phyloP scores from a whole-genome alignment of 2,888 invertebrate species.

The Acrobeloides nanus region DNA sequence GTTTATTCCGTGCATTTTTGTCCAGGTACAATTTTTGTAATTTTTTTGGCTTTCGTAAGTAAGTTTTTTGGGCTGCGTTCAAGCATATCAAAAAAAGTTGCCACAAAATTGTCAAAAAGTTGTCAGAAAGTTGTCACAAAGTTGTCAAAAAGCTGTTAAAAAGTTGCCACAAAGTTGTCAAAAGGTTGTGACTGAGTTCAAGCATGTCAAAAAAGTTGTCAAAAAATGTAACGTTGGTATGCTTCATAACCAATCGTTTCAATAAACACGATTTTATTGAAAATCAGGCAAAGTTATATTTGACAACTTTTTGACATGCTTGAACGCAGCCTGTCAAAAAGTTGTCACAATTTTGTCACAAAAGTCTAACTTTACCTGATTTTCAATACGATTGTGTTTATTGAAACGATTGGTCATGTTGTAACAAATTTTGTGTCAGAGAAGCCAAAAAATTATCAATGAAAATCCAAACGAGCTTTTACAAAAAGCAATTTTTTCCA shows the following conservation, averaged over 20 bases:
- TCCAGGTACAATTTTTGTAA: slow-evolving; percentile 12
- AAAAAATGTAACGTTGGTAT: background rate
- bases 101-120: background rate
- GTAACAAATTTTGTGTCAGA: no score
- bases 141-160: background rate
- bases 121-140: background rate
- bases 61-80: no score
- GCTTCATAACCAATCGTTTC: no score
- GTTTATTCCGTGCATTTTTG: slow-evolving; percentile 32
- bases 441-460: background rate
- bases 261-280: no score
- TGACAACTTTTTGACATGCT: background rate
- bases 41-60: slow-evolving; percentile 2
- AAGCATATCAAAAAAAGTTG: slow-evolving; percentile 1
- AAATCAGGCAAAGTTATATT: no score
- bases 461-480: background rate
- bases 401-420: no score
- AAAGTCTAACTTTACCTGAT: no score
- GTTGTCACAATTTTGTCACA: background rate
- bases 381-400: no score
- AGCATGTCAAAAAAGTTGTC: no score
- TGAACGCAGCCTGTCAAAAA: background rate
- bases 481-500: background rate
- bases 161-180: background rate
- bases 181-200: no score